Percentiles rank a stretch among this genome's conserved stretches.
Evolutionary conservation across 2,113 vertebrate species (phyloP).

Genomic region (Phylloscopus trochiloides): DNA sequence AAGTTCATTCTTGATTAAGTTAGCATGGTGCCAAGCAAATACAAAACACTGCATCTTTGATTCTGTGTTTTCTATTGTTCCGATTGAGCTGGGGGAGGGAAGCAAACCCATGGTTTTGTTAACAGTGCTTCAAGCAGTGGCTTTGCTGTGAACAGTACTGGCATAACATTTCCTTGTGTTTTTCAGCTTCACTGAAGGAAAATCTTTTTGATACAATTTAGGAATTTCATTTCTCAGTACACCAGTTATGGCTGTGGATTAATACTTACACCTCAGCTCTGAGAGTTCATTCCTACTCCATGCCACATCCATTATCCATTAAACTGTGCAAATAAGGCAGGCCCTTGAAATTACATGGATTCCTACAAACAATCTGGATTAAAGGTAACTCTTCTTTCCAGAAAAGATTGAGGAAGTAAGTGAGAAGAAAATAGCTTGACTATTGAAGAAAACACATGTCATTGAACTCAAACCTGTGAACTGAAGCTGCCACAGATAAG

Average conservation of each 20-base stretch:
- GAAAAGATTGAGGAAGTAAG: background rate
- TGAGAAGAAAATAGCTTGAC: background rate
- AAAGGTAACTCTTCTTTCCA: background rate
- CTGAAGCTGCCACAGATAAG: background rate
- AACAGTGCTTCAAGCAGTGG: background rate
- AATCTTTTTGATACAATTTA: background rate
- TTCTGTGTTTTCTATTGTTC: slow-evolving; percentile 21
- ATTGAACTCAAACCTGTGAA: background rate
- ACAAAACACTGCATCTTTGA: background rate
- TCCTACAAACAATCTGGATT: background rate
- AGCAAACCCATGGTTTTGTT: background rate
- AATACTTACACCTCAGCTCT: background rate
- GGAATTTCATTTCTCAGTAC: background rate
- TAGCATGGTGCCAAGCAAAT: slow-evolving; percentile 34
- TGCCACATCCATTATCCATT: background rate
- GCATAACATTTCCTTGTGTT: background rate
- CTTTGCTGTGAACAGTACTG: background rate
- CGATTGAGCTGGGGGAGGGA: background rate
- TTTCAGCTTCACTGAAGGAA: background rate
- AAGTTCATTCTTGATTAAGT: slow-evolving; percentile 38
- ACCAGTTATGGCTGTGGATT: background rate
- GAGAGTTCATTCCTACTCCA: background rate
- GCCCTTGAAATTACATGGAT: background rate
- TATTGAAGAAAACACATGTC: background rate
- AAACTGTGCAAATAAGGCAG: background rate